phyloP scores from a whole-genome alignment of 2,888 invertebrate species.

The Limnephilus rhombicus region DNA sequence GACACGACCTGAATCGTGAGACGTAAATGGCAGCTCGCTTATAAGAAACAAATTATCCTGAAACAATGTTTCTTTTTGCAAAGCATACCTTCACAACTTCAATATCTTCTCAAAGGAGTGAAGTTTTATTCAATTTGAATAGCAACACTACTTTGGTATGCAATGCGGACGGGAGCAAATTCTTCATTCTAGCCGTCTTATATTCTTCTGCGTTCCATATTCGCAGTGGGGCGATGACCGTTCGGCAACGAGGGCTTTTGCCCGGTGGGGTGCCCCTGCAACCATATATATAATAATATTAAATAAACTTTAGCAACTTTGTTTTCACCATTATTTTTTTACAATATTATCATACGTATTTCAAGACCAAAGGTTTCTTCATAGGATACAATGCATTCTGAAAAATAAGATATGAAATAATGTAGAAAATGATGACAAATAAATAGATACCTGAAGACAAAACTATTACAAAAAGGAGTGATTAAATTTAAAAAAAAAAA shows the following conservation, averaged over 20 bases:
- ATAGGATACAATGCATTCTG: too few species aligned
- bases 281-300: not conserved
- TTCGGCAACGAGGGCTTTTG: not conserved
- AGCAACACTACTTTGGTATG: conserved; percentile 26
- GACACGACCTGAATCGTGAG: not conserved
- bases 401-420: too few species aligned
- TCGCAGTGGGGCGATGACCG: not conserved
- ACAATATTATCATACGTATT: too few species aligned
- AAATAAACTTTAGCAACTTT: too few species aligned
- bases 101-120: not conserved
- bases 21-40: not conserved
- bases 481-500: too few species aligned
- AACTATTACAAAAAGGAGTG: too few species aligned
- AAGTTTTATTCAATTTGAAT: conserved; percentile 37
- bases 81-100: not conserved
- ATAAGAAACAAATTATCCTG: too few species aligned
- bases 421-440: too few species aligned
- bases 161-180: not conserved
- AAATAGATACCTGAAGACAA: too few species aligned
- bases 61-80: not conserved
- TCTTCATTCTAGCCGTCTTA: conserved; percentile 6
- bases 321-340: too few species aligned
- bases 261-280: not conserved
- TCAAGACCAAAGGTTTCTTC: too few species aligned
- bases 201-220: not conserved